Evolutionary conservation across 2,113 vertebrate species (phyloP).

Genomic region (Dromas ardeola): DNA sequence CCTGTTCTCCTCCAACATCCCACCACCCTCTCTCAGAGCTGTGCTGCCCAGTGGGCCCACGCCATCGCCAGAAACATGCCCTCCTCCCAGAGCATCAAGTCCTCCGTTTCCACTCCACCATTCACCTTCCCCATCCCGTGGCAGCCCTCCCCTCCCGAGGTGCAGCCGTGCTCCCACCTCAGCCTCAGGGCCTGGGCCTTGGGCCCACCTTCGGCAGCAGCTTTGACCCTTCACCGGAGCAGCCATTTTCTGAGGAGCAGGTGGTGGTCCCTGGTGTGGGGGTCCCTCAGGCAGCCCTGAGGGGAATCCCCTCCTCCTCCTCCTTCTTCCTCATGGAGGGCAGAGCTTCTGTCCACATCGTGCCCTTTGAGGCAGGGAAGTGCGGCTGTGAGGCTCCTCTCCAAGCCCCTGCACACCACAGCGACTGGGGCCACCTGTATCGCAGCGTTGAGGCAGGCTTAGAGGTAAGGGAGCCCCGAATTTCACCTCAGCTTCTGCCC

Average conservation of each 20-base stretch:
- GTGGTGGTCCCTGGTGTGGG: accelerated
- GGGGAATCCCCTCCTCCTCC: background rate
- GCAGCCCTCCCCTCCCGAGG: background rate
- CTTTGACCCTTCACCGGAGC: accelerated
- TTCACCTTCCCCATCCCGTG: accelerated
- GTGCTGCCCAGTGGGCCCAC: accelerated
- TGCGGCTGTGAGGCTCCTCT: accelerated
- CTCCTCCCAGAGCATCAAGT: background rate
- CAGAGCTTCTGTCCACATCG: background rate
- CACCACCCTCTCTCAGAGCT: accelerated
- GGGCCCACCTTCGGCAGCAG: background rate
- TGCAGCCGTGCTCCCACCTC: accelerated
- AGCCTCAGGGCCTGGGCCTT: background rate
- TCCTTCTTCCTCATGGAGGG: background rate
- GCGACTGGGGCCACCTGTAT: background rate
- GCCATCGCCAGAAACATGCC: accelerated
- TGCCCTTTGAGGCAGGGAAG: accelerated
- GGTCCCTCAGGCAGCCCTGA: background rate
- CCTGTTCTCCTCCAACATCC: background rate
- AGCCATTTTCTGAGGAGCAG: background rate
- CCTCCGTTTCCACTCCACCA: accelerated
- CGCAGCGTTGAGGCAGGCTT: no score
- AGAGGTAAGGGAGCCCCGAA: background rate
- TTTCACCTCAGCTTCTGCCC: background rate
- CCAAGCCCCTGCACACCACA: background rate